A percentile compares a stretch with the other conserved stretches of the same genome.
Evolutionary conservation across 2,113 vertebrate genomes (phyloP).

Genomic region (Ophthalmolycus amberensis): DNA sequence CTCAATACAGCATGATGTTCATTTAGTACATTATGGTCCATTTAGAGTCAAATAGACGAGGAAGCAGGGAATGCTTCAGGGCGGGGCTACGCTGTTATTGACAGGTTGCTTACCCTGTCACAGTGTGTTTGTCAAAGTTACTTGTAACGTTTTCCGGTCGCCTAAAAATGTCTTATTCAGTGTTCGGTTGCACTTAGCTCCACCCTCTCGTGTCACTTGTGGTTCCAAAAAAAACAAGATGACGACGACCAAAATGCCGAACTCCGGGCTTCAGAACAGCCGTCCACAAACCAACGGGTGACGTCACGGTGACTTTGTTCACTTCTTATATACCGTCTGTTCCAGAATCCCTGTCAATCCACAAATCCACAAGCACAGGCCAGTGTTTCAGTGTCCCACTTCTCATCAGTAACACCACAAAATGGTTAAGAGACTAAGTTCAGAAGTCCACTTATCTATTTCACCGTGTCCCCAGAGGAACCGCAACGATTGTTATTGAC

Average conservation of each 20-base stretch:
- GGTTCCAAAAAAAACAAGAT: neutral
- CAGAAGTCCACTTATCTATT: neutral
- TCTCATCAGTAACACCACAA: neutral
- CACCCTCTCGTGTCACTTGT: too few species aligned
- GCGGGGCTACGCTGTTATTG: neutral
- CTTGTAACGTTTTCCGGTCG: too few species aligned
- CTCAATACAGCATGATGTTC: neutral
- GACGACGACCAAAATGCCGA: neutral
- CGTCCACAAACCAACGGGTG: neutral
- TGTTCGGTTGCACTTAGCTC: neutral
- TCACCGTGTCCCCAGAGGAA: constrained; percentile 10
- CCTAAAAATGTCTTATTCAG: neutral
- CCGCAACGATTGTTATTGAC: neutral
- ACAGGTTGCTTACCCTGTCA: neutral
- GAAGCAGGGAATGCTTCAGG: neutral
- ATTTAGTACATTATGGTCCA: neutral
- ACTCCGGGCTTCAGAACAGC: neutral
- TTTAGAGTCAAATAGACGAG: neutral
- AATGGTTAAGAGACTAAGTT: neutral
- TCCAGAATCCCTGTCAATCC: neutral
- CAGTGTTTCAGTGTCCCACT: neutral
- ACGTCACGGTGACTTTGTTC: neutral
- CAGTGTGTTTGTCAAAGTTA: neutral
- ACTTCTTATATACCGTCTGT: neutral
- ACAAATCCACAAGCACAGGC: neutral